These are phyloP conservation scores for Cistogaster globosa DNA, from an alignment of 2,888 invertebrate species.

Conservation along the genomic window DNA sequence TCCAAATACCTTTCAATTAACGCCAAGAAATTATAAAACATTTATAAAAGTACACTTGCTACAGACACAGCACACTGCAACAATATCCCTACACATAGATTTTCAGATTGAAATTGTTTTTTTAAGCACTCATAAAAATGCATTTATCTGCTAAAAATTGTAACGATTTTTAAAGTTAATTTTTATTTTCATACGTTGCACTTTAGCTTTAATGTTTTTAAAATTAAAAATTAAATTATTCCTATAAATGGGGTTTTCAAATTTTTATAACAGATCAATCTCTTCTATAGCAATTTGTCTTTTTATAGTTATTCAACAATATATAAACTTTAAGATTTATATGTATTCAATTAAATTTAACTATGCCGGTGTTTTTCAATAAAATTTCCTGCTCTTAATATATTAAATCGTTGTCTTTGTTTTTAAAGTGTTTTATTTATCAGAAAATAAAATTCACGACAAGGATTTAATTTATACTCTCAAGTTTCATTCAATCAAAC, in stretches of 20 bases:
- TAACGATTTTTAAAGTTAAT: no score
- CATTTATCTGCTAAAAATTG: conserved; percentile 31
- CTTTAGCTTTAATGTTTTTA: conserved; percentile 38
- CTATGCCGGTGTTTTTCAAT: not conserved
- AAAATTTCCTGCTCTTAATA: no score
- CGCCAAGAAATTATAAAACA: conserved; percentile 15
- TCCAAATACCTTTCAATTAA: conserved; percentile 55
- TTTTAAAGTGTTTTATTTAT: no score
- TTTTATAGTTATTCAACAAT: conserved; percentile 49
- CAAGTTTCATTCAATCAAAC: no score
- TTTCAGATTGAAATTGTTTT: not conserved
- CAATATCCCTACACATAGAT: not conserved
- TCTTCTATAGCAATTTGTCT: no score
- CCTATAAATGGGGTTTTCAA: not conserved
- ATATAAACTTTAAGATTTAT: conserved; percentile 59
- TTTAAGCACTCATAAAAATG: conserved; percentile 30
- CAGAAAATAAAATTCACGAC: no score
- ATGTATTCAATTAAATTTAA: conserved; percentile 57
- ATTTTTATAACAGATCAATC: conserved; percentile 41
- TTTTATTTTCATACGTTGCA: not conserved
- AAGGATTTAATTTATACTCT: no score
- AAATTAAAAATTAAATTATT: not conserved
- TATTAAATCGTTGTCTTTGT: no score
- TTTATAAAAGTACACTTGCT: conserved; percentile 1
- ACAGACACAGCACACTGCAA: conserved; percentile 25